Evolutionary conservation across 2,888 invertebrate genomes (phyloP).

Genomic region (Graphium colonna): DNA sequence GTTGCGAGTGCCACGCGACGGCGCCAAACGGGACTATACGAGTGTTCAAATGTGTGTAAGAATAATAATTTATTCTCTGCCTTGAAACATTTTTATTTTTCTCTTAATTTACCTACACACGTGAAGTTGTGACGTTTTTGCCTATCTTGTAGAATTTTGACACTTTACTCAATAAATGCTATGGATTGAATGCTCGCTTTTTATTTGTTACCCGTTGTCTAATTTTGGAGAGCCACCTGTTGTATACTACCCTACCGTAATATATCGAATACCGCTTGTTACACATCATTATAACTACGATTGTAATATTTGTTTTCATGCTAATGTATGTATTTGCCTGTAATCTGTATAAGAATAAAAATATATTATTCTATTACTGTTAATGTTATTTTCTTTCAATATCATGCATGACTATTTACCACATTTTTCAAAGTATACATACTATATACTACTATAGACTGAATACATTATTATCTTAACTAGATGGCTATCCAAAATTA

Average conservation of each 20-base stretch:
- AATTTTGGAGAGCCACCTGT: constrained; percentile 17
- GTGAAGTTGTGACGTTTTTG: constrained; percentile 78
- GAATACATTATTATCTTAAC: background rate
- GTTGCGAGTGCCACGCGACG: too few relatives aligned
- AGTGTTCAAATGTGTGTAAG: constrained; percentile 64
- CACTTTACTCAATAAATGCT: constrained; percentile 78
- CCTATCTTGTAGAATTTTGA: constrained; percentile 79
- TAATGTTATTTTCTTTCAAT: background rate
- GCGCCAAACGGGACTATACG: constrained; percentile 26
- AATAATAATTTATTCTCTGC: constrained; percentile 51
- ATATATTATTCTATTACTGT: background rate
- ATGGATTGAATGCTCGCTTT: constrained; percentile 57
- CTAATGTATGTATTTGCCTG: constrained; percentile 20
- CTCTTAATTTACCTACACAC: constrained; percentile 59
- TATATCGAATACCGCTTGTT: background rate
- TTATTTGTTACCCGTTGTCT: constrained; percentile 38
- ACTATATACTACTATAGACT: background rate
- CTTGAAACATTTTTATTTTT: constrained; percentile 68
- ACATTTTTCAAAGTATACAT: background rate
- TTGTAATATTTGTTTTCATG: constrained; percentile 4
- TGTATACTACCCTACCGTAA: background rate
- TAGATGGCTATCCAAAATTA: constrained; percentile 18
- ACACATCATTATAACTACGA: constrained; percentile 8
- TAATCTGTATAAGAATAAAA: constrained; percentile 5
- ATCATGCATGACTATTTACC: constrained; percentile 7